Evolutionary conservation across 2,113 vertebrate species (phyloP).

Genomic region (Neodon shergylaensis): DNA sequence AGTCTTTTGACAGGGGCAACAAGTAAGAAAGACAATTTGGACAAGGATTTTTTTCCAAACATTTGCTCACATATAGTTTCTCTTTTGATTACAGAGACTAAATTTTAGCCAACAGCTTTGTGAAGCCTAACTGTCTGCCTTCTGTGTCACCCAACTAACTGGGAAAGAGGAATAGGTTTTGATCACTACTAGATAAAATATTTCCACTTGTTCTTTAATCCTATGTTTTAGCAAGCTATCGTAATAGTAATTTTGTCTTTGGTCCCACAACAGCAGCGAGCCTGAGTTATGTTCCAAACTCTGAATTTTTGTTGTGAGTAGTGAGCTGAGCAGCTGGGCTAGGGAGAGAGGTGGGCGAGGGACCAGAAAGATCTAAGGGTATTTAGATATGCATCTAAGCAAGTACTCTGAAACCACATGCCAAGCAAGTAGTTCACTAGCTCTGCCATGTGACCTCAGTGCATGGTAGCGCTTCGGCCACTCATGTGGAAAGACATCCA

Average conservation of each 20-base stretch:
- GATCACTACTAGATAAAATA: conserved; percentile 31
- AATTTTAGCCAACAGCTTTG: conserved; percentile 41
- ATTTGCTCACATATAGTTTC: not conserved
- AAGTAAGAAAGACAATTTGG: not conserved
- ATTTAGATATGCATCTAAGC: not conserved
- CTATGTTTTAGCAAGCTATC: not conserved
- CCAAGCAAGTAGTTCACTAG: rapidly evolving
- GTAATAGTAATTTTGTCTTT: not conserved
- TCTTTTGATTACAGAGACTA: not conserved
- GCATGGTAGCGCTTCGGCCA: too few species aligned
- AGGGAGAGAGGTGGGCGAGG: not conserved
- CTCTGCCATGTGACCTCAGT: not conserved
- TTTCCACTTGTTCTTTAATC: not conserved
- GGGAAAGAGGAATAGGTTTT: not conserved
- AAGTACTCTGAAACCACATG: not conserved
- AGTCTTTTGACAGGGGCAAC: conserved; percentile 22
- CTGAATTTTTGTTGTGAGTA: not conserved
- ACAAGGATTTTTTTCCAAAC: not conserved
- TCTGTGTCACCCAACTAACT: not conserved
- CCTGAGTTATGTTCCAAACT: not conserved
- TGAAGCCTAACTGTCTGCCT: not conserved
- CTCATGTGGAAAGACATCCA: not conserved
- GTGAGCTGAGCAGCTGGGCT: not conserved
- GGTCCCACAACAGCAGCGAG: not conserved
- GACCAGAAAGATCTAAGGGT: not conserved